A percentile compares a stretch with the other conserved stretches of the same genome.
Evolutionary conservation across 2,797 vertebrate genomes (phyloP).

Genomic region (Varecia variegata): DNA sequence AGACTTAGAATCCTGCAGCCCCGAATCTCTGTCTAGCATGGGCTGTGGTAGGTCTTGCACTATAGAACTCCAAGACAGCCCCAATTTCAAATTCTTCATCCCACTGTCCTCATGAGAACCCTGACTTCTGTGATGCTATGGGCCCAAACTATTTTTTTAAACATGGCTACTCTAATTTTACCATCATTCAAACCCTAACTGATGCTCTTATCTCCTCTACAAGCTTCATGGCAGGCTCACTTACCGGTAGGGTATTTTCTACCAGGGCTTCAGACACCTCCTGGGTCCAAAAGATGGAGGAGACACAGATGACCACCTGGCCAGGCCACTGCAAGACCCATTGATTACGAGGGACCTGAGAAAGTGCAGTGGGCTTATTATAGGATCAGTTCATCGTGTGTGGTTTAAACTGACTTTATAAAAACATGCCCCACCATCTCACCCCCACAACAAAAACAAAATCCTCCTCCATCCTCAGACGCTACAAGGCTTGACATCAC

Average conservation of each 20-base stretch:
- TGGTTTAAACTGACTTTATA: background rate
- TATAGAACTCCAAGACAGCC: background rate
- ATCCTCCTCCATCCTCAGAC: background rate
- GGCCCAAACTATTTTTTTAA: background rate
- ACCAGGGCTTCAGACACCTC: slow-evolving; percentile 92
- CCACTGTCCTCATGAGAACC: background rate
- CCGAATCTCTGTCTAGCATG: background rate
- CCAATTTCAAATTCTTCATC: background rate
- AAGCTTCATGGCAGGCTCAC: slow-evolving; percentile 55
- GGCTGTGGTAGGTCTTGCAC: fast-evolving
- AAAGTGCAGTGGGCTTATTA: background rate
- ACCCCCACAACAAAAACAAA: background rate
- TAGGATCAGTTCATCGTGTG: background rate
- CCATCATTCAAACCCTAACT: background rate
- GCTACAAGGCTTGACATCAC: background rate
- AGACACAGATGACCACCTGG: slow-evolving; percentile 95
- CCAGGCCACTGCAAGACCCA: slow-evolving; percentile 97
- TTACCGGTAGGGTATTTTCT: slow-evolving; percentile 86
- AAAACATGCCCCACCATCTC: background rate
- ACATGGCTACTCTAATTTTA: background rate
- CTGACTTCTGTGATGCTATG: background rate
- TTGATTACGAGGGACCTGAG: slow-evolving; percentile 89
- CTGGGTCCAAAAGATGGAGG: slow-evolving; percentile 94
- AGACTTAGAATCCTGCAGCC: background rate
- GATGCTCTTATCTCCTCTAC: background rate